Percentiles rank a stretch among this genome's conserved stretches.
Conservation (phyloP, 2,888 invertebrate genomes). For the Andrena camellia region DNA sequence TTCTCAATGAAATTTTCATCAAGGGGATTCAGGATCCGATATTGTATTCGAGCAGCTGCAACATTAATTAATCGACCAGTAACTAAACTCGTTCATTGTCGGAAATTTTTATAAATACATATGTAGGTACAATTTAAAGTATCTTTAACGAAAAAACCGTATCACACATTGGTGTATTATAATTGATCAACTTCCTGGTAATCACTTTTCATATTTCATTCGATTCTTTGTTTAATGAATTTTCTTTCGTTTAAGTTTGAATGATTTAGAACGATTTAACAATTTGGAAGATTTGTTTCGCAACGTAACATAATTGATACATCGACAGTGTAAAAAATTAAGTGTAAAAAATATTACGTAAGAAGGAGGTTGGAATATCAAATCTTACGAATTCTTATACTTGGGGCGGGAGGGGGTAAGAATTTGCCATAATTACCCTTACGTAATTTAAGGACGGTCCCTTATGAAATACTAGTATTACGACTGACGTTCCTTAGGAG, state of each 20-base stretch:
- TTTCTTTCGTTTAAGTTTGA: too few relatives aligned
- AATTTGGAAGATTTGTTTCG: too few relatives aligned
- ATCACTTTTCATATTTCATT: background rate
- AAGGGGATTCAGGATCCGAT: constrained; percentile 5
- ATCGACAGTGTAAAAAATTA: background rate
- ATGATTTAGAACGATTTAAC: too few relatives aligned
- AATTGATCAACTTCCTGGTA: constrained; percentile 8
- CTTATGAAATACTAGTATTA: background rate
- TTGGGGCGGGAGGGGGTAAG: too few relatives aligned
- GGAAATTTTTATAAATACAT: constrained; percentile 21
- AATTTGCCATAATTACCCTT: too few relatives aligned
- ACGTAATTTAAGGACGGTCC: too few relatives aligned
- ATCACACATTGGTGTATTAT: constrained; percentile 1
- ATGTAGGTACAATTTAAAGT: too few relatives aligned
- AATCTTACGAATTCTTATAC: too few relatives aligned
- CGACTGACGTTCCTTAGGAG: background rate
- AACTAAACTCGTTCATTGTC: constrained; percentile 43
- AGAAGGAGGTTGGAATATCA: too few relatives aligned
- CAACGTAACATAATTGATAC: too few relatives aligned
- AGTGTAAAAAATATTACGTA: too few relatives aligned
- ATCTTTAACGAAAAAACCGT: constrained; percentile 15
- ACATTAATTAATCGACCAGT: constrained; percentile 42
- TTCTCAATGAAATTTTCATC: constrained; percentile 29
- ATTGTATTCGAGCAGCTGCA: constrained; percentile 12
- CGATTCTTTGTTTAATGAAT: too few relatives aligned